These are phyloP conservation scores for Eudemis profundana DNA, from an alignment of 2,888 invertebrate genomes.

Conservation along the genomic window DNA sequence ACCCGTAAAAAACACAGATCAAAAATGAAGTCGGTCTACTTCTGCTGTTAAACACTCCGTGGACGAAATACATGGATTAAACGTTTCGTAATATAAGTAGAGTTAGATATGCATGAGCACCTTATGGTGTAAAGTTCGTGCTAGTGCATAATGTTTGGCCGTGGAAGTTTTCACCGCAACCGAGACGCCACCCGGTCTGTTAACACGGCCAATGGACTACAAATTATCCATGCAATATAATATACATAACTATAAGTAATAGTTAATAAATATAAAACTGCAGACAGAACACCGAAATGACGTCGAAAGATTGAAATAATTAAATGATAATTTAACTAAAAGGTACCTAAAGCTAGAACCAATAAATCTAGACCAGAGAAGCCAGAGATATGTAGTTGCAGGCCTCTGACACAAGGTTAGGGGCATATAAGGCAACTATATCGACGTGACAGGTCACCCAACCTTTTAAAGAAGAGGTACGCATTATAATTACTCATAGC, in stretches of 20 bases:
- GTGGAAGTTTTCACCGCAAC: conserved; percentile 54
- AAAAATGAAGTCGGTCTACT: no score
- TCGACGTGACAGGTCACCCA: conserved; percentile 39
- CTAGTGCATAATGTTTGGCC: conserved; percentile 51
- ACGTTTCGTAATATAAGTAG: neutral
- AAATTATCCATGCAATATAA: conserved; percentile 6
- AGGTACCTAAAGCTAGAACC: conserved; percentile 1
- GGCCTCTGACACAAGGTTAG: conserved; percentile 41
- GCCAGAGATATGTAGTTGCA: conserved; percentile 28
- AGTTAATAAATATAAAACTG: neutral
- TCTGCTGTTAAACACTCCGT: neutral
- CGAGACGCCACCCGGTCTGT: conserved; percentile 51
- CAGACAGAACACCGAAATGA: no score
- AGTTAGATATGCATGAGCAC: conserved; percentile 17
- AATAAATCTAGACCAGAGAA: conserved; percentile 41
- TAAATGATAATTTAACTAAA: conserved; percentile 19
- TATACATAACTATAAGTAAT: neutral
- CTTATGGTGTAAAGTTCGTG: conserved; percentile 37
- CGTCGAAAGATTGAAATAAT: neutral
- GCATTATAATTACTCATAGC: neutral
- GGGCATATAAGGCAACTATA: conserved; percentile 38
- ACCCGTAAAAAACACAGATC: no score
- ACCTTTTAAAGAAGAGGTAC: conserved; percentile 18
- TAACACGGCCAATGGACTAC: conserved; percentile 45
- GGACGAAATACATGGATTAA: neutral